Conservation (phyloP, 2,113 vertebrate genomes). For the Apodemus speciosus region DNA sequence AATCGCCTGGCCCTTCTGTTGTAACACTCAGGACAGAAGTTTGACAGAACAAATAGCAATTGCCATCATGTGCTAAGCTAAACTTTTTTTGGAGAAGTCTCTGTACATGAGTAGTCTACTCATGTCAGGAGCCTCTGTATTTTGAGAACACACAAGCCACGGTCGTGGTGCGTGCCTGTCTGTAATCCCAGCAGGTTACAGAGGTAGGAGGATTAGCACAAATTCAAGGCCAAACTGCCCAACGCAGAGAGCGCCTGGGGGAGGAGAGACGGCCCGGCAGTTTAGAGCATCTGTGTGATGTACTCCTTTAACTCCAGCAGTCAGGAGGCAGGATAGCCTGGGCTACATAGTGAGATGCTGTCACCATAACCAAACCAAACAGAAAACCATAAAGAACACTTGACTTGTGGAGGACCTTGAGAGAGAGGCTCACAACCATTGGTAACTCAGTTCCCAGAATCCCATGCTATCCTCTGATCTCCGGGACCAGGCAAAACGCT, state of each 20-base stretch:
- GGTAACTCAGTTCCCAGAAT: not conserved
- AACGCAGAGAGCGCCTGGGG: not conserved
- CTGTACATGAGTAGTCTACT: not conserved
- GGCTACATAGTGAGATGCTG: not conserved
- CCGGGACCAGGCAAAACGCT: not conserved
- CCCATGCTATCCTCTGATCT: not conserved
- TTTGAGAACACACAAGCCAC: not conserved
- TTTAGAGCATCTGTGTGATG: not conserved
- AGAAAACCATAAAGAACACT: not conserved
- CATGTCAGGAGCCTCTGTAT: not conserved
- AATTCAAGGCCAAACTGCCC: not conserved
- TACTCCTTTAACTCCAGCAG: not conserved
- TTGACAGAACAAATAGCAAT: not conserved
- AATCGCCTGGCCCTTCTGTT: not conserved
- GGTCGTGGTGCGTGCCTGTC: not conserved
- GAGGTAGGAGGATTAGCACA: not conserved
- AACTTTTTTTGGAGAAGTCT: not conserved
- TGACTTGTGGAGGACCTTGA: not conserved
- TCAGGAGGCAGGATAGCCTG: not conserved
- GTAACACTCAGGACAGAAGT: not conserved
- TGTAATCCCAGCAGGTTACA: not conserved
- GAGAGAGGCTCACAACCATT: not conserved
- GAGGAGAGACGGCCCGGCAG: not conserved
- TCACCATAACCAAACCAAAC: not conserved
- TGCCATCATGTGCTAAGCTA: not conserved